Conservation (phyloP, 2,113 vertebrate genomes). For the Oreochromis niloticus region DNA sequence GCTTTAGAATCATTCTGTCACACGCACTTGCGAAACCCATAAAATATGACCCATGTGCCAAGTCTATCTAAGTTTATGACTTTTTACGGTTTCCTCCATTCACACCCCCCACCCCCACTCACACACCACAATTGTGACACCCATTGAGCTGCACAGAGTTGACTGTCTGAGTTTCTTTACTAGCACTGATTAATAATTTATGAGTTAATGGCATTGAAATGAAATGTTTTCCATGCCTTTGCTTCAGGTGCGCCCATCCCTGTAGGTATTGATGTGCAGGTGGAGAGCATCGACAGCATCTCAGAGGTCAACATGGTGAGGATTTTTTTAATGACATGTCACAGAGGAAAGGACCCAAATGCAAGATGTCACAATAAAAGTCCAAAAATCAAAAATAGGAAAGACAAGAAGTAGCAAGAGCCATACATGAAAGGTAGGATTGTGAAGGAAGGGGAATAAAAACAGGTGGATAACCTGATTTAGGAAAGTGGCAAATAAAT, state of each 20-base stretch:
- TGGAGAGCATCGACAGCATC: slow-evolving; percentile 93
- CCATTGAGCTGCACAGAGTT: no score
- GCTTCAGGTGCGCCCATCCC: slow-evolving; percentile 81
- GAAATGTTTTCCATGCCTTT: background rate
- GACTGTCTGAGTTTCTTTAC: background rate
- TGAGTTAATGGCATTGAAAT: background rate
- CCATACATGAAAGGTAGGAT: accelerated
- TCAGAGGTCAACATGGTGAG: slow-evolving; percentile 94
- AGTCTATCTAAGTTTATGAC: background rate
- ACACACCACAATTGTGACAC: background rate
- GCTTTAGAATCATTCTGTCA: background rate
- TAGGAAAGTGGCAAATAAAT: background rate
- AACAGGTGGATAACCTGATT: background rate
- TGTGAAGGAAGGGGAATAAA: background rate
- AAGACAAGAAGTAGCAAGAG: background rate
- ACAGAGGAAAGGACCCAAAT: background rate
- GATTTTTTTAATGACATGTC: background rate
- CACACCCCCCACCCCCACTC: background rate
- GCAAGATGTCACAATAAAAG: background rate
- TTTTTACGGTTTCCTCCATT: background rate
- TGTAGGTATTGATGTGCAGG: slow-evolving; percentile 87
- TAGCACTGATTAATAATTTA: background rate
- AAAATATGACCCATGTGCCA: background rate
- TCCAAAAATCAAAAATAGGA: background rate
- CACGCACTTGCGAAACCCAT: accelerated